Evolutionary conservation across 2,797 vertebrate genomes (phyloP), one percentile per base, ranked within the genome.

Genomic region (Liasis olivaceus): DNA sequence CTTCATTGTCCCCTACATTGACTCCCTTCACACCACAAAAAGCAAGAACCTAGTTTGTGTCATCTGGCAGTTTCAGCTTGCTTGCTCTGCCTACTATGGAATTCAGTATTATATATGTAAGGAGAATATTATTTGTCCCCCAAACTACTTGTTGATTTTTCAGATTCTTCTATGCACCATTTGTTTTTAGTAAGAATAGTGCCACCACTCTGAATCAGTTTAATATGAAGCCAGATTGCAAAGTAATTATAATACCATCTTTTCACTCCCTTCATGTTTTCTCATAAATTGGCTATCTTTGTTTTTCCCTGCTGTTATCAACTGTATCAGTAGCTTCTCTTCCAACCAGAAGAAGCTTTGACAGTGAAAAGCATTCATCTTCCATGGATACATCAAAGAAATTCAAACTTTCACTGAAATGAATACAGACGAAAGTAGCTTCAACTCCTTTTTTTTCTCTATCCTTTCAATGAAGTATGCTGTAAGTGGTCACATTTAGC

Each of bases 321-420:
- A 88, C 31, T 89, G 51, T 36, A 36, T 63, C 91, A 92, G 9
- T 56, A 59, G 59, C 28, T 63, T 88, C 6, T 58, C 31, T 88
- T 92, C 36, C 69, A 89, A 36, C 5, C 26, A 54, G 42, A 92
- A 92, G 47, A 24, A 20, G 63, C 54, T 12, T 31, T 24, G 69
- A 87, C 84, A 92, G 54, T 88, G 58, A 84, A 13, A 88, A 84
- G 42, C 28, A 63, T 63, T 36, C 42, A 88, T 64, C 26, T 24
- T 91, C 59, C 47, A 89, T 62, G 20, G 58, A 88, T n/a, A 88
- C 85, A 62, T 77, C 56, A 87, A 77, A 91, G 54, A 66, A 12
- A 87, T 59, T 14, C 24, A 87, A 87, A 91, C 64, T 87, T 87
- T 47, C 90, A 77, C 64, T 87, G 14, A 72, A n/a, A 72, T 42